Conservation (phyloP, 2,113 vertebrate species). For the Empidonax traillii region DNA sequence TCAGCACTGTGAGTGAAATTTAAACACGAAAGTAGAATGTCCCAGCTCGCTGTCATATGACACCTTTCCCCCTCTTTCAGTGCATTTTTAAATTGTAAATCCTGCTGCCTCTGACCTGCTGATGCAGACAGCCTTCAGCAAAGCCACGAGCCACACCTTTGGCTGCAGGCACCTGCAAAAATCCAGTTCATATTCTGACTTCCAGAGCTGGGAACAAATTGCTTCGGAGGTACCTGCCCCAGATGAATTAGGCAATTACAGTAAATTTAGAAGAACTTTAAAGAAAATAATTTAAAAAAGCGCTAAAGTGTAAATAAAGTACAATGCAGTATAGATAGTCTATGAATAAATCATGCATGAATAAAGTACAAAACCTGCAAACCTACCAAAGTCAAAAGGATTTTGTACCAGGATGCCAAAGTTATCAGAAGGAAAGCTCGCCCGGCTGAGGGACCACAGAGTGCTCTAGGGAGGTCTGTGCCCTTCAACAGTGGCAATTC, state of each 20-base stretch:
- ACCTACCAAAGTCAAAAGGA: background rate
- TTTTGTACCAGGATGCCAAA: background rate
- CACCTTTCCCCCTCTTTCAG: background rate
- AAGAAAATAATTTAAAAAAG: background rate
- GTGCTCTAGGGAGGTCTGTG: background rate
- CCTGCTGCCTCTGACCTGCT: background rate
- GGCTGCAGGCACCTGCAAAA: background rate
- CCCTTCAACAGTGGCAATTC: background rate
- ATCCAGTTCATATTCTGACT: background rate
- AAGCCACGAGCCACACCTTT: background rate
- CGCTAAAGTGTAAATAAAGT: background rate
- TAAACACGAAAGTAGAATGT: background rate
- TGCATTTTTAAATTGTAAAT: background rate
- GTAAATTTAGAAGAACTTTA: background rate
- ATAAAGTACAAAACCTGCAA: background rate
- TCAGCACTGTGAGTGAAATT: background rate
- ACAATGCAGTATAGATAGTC: background rate
- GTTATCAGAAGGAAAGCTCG: background rate
- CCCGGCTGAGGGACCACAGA: background rate
- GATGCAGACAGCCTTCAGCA: background rate
- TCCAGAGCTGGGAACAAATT: background rate
- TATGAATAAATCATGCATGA: background rate
- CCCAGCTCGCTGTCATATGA: background rate
- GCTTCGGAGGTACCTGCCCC: background rate
- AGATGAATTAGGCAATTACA: background rate